Evolutionary conservation across 2,113 vertebrate genomes (phyloP), one percentile per base, ranked within the genome.

Genomic region (Crotalus tigris): DNA sequence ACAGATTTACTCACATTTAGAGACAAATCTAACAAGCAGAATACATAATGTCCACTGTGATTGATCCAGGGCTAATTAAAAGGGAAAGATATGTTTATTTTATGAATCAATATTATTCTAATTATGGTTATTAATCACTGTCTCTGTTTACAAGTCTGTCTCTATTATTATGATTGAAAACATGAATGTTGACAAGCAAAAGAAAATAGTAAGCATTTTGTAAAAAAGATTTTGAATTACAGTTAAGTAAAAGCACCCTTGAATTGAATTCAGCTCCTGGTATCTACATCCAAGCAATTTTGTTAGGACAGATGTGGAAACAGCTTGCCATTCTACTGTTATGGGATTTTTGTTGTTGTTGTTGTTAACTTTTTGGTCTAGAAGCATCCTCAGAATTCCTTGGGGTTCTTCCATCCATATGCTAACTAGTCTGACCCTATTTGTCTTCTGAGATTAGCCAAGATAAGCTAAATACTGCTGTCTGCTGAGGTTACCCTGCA

Each of bases 41-140:
- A 96, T 95, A 90, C 90, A 88, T 93, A 91, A 92, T 94, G 95
- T 94, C 81, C 94, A 11, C 19, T 96, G 95, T 95, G 95, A 94
- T n/a, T 92, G 19, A 24, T 85, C 15, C 24, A 69, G 46, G 57
- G 5, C 92, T 51, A 58, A 5, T 21, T 58, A 21, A 85, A 44
- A 26, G 19, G n/a, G 26, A 69, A 46, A 64, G 10, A 64, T 64
- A 8, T 15, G 54, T 58, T 58, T 51, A 11, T 89, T 91, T 24
- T 15, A 7, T 88, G 39, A 69, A 93, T 29, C 61, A 93, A n/a
- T 94, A 93, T 94, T 92, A 39, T 58, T 90, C 86, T 94, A 54
- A 94, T 92, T 90, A 54, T 92, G 51, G 92, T 93, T 95, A 23
- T 88, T 92, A 39, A 1, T 1, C 61, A 94, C 94, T 92, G 75